Percentiles rank a stretch among this genome's conserved stretches.
phyloP scores from a whole-genome alignment of 2,888 invertebrate species.

The Xestia xanthographa region DNA sequence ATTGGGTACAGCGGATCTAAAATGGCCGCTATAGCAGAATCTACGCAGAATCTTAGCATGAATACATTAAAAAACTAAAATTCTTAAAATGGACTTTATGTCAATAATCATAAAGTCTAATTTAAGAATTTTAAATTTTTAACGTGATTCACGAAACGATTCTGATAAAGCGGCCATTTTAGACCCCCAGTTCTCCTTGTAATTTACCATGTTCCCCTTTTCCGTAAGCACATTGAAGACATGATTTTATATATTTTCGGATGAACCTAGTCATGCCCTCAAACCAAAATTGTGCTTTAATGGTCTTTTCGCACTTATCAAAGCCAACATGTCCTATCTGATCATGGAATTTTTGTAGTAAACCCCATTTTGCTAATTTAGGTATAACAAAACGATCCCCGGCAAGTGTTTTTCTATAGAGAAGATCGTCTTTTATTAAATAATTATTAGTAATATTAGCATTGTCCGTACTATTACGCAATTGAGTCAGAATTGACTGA shows the following conservation, averaged over 20 bases:
- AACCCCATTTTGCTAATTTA: too few relatives aligned
- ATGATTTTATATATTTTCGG: constrained; percentile 73
- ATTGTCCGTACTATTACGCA: too few relatives aligned
- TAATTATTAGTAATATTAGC: not conserved
- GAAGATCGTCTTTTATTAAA: not conserved
- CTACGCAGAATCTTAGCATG: too few relatives aligned
- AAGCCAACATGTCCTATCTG: constrained; percentile 17
- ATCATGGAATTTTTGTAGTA: constrained; percentile 38
- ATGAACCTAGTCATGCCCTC: constrained; percentile 76
- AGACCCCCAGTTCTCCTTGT: constrained; percentile 60
- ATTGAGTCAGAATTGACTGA: too few relatives aligned
- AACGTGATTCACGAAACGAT: too few relatives aligned
- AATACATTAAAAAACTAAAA: too few relatives aligned
- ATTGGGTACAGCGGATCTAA: too few relatives aligned
- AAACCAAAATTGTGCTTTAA: constrained; percentile 79
- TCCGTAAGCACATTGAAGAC: constrained; percentile 51
- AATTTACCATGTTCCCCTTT: constrained; percentile 57
- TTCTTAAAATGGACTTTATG: too few relatives aligned
- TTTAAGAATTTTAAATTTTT: too few relatives aligned
- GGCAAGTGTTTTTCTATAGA: constrained; percentile 17
- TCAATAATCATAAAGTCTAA: too few relatives aligned
- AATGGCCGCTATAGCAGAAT: too few relatives aligned
- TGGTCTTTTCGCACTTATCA: constrained; percentile 13
- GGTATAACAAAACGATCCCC: constrained; percentile 5
- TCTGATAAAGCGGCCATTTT: too few relatives aligned